phyloP scores from a whole-genome alignment of 2,113 vertebrate genomes.

The Ciconia stormi region DNA sequence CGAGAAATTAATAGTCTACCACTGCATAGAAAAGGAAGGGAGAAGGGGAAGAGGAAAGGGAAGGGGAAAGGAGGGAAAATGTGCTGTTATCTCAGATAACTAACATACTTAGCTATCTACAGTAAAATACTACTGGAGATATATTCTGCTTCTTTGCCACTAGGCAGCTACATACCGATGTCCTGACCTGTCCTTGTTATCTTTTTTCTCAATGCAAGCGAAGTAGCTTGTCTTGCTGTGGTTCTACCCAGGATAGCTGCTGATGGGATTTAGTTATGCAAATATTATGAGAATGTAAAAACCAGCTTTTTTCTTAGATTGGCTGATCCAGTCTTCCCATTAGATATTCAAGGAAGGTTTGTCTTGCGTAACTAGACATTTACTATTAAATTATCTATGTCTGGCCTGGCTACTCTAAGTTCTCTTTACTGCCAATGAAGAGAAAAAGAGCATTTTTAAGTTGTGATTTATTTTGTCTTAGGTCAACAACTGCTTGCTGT shows the following conservation, averaged over 20 bases:
- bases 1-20: neutral
- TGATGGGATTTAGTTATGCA: neutral
- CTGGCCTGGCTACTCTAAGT: neutral
- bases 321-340: neutral
- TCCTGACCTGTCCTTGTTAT: neutral
- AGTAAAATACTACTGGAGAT: neutral
- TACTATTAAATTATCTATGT: neutral
- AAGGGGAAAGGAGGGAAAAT: neutral
- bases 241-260: neutral
- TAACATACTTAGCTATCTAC: neutral
- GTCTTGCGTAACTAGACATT: neutral
- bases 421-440: neutral
- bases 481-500: neutral
- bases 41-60: neutral
- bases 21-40: neutral
- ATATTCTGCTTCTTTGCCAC: neutral
- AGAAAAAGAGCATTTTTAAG: neutral
- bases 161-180: neutral
- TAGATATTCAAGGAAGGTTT: neutral
- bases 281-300: neutral
- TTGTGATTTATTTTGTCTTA: neutral
- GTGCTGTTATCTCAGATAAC: neutral
- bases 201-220: neutral
- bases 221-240: neutral
- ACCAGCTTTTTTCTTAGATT: fast-evolving